Evolutionary conservation across 2,113 vertebrate species (phyloP), one percentile per base, ranked within the genome.

Genomic region (Arvicanthis niloticus): DNA sequence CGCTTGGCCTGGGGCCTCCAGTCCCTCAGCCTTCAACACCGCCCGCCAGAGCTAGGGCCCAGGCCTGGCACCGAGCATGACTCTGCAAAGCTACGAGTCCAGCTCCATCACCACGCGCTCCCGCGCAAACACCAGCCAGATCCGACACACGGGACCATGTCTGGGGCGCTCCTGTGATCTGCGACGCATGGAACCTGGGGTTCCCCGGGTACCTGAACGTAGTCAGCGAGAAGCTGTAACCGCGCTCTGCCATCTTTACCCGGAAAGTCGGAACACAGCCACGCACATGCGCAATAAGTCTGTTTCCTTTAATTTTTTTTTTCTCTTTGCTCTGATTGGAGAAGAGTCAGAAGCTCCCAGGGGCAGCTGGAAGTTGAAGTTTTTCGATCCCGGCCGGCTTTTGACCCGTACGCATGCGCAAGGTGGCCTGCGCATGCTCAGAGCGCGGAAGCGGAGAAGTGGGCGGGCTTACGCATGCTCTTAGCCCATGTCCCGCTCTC

Each of bases 151-250:
- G 11, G 31, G 0, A 12, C 19, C 0, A n/a, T 17, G 42, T 51
- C 0, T 0, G 3, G 7, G 29, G 0, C 29, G 68, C 3, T 80
- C 56, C 70, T n/a, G 60, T 26, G 56, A 87, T n/a, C 67, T 51
- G 42, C 0, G 24, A 7, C 21, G 0, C 2, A 0, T 29, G 21
- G 21, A 87, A 26, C 6, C 45, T 15, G 4, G n/a, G n/a, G 56
- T 22, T 19, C 1, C 7, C 40, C 51, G 0, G 10, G 93, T 98
- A 99, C 99, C 99, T 99, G 98, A 99, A 99, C 16, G 99, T 99
- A 85, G 99, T 99, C 93, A 99, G 99, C 10, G 99, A 99, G 96
- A 99, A 99, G 97, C 99, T 99, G 92, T 99, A 99, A 0, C 99
- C 99, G 5, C 99, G 99, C 96, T 99, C 99, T 98, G 99, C 99